Evolutionary conservation across 2,888 invertebrate species (phyloP).

Genomic region (Epirrhoe tristata): DNA sequence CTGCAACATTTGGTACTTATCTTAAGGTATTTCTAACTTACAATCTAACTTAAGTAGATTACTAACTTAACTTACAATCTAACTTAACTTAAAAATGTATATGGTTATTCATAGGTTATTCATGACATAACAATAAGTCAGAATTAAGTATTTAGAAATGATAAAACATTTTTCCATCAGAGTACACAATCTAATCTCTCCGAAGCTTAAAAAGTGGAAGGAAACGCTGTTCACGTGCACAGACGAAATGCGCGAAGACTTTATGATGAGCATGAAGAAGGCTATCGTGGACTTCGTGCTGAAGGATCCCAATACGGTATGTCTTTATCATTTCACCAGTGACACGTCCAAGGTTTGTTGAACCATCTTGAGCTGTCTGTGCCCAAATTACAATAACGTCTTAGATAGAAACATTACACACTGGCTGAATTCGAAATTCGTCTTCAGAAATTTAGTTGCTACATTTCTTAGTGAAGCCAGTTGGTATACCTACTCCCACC

Average conservation of each 20-base stretch:
- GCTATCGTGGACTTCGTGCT: conserved; percentile 96
- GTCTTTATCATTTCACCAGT: background rate
- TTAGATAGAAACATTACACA: background rate
- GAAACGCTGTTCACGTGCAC: conserved; percentile 86
- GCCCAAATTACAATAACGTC: too few relatives aligned
- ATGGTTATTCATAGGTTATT: too few relatives aligned
- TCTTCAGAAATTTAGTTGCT: background rate
- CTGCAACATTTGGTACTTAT: too few relatives aligned
- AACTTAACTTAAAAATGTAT: too few relatives aligned
- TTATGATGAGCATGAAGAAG: conserved; percentile 94
- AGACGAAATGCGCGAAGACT: conserved; percentile 93
- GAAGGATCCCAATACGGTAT: conserved; percentile 88
- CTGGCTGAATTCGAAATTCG: background rate
- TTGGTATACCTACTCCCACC: background rate
- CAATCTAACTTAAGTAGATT: too few relatives aligned
- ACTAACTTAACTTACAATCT: too few relatives aligned
- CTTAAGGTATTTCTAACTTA: too few relatives aligned
- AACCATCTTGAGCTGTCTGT: too few relatives aligned
- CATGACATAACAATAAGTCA: too few relatives aligned
- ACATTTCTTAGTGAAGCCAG: background rate
- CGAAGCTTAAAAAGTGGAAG: conserved; percentile 87
- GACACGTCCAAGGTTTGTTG: too few relatives aligned
- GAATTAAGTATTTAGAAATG: too few relatives aligned
- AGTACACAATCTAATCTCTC: conserved; percentile 88
- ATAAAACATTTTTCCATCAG: conserved; percentile 59